Evolutionary conservation across 2,797 vertebrate genomes (phyloP), one percentile per base, ranked within the genome.

Genomic region (Enoplosus armatus): DNA sequence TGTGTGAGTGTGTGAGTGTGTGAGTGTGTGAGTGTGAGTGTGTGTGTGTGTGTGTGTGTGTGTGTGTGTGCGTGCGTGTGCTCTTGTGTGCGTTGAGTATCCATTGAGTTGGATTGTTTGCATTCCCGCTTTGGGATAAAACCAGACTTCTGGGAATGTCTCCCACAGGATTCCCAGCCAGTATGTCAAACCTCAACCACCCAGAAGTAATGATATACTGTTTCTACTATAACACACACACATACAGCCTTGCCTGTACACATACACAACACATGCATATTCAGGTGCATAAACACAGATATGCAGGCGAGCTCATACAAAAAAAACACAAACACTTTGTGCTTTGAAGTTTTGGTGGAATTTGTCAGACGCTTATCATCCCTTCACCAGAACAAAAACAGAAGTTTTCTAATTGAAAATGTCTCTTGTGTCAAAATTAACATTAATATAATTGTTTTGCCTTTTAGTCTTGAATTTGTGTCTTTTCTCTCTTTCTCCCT

Each of bases 101-200:
- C 75, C 59, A 69, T 86, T 81, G 45, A 67, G 64, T 82, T 79
- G 67, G 77, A 89, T 84, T 92, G 83, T 91, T 91, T 90, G 82
- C 83, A 80, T 92, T 92, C 76, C 83, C 59, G 27, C 82, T 86
- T 81, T 83, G 79, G 92, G 86, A 93, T 88, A 87, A 91, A 94
- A 91, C 82, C 45, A 82, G 83, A 91, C 90, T 93, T 93, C 84
- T 90, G 86, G 89, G 89, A 94, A 94, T 88, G 86, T 87, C 71
- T 90, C 88, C 77, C 75, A 84, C 77, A 66, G 75, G 80, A 90
- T 90, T 91, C 70, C 67, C 39, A 77, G 73, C 70, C 77, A 86
- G 83, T 77, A 82, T 83, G 86, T 88, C 83, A 84, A 86, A 89
- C 87, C 82, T 87, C 82, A 85, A 56, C 89, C 85, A 86, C 85